phyloP scores from a whole-genome alignment of 2,888 invertebrate species.

The Apamea crenata region DNA sequence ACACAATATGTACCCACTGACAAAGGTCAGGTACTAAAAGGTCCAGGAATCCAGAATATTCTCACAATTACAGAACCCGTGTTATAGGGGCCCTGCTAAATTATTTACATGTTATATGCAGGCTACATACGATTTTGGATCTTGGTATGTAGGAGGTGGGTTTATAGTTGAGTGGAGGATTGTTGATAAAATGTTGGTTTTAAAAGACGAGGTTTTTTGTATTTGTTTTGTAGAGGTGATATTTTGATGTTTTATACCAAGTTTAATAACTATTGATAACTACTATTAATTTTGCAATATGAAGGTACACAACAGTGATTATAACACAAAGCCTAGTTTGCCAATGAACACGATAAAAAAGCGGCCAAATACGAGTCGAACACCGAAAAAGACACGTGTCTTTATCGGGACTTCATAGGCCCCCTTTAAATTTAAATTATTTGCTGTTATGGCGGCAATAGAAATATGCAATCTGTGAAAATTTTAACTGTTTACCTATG shows the following conservation, averaged over 20 bases:
- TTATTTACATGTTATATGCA: slow-evolving; percentile 48
- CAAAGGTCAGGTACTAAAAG: slow-evolving; percentile 51
- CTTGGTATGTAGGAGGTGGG: not conserved
- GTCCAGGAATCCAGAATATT: slow-evolving; percentile 64
- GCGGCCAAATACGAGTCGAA: not conserved
- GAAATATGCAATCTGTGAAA: not conserved
- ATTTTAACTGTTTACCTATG: not conserved
- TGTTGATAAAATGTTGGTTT: slow-evolving; percentile 1
- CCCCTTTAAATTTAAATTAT: not conserved
- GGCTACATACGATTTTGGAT: slow-evolving; percentile 23
- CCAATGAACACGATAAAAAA: not conserved
- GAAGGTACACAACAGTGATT: not conserved
- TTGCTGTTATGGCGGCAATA: not conserved
- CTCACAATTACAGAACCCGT: slow-evolving; percentile 64
- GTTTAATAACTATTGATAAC: not conserved
- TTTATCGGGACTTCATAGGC: too few relatives aligned
- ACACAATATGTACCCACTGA: slow-evolving; percentile 52
- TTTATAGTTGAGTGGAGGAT: not conserved
- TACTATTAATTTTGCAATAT: not conserved
- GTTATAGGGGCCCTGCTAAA: slow-evolving; percentile 46
- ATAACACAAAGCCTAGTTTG: not conserved
- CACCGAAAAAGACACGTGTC: too few relatives aligned
- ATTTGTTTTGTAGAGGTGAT: slow-evolving; percentile 1
- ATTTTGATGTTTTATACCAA: slow-evolving; percentile 10
- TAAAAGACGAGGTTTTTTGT: slow-evolving; percentile 19